Percentiles rank a stretch among this genome's conserved stretches.
Evolutionary conservation across 2,888 invertebrate genomes (phyloP).

Genomic region (Brachypalpus laphriformis): DNA sequence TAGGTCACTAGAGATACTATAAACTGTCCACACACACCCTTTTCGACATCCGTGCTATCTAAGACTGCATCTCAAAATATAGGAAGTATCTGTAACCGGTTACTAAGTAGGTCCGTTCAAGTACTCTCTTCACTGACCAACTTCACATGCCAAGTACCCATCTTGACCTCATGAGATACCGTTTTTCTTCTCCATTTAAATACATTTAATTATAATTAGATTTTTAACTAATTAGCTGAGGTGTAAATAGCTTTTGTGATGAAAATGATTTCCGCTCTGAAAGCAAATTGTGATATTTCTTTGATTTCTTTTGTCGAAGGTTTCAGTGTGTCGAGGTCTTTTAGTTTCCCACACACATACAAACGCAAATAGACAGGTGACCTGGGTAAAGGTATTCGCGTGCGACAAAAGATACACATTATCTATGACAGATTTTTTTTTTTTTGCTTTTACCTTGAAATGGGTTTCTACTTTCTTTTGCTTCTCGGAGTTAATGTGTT

Average conservation of each 20-base stretch:
- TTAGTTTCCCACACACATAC: background rate
- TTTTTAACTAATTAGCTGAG: background rate
- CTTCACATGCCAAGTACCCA: background rate
- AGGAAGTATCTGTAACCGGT: background rate
- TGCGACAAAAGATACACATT: constrained; percentile 9
- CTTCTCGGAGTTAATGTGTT: background rate
- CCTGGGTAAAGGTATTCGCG: constrained; percentile 3
- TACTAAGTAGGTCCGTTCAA: background rate
- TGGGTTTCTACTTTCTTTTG: background rate
- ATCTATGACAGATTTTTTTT: background rate
- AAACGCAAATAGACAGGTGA: background rate
- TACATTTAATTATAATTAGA: background rate
- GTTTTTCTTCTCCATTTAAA: background rate
- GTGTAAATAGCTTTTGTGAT: background rate
- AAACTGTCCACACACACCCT: background rate
- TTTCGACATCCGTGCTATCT: background rate
- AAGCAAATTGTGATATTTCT: background rate
- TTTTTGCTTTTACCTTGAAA: background rate
- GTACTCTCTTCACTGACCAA: background rate
- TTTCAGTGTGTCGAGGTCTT: constrained; percentile 6
- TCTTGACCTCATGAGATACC: background rate
- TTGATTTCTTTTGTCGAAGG: background rate
- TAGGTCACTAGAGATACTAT: too few species aligned
- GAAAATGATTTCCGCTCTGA: background rate
- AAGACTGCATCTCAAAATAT: background rate